phyloP scores from a whole-genome alignment of 2,113 vertebrate species.

The Anhinga rufa region DNA sequence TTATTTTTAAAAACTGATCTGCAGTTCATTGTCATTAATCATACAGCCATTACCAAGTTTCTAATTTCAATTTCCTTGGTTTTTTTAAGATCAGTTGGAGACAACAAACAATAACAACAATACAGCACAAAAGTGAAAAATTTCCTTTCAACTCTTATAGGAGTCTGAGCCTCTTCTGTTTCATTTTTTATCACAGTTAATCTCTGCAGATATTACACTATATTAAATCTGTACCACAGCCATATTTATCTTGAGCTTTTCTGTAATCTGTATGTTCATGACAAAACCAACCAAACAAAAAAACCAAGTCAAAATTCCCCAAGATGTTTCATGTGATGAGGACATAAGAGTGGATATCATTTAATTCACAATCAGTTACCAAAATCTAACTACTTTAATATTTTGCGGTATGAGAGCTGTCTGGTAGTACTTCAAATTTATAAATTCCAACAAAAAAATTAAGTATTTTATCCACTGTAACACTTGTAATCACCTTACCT shows the following conservation, averaged over 20 bases:
- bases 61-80: not conserved
- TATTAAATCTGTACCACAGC: not conserved
- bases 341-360: not conserved
- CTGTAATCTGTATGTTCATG: not conserved
- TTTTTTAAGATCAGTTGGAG: not conserved
- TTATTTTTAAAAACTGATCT: not conserved
- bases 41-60: not conserved
- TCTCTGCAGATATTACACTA: not conserved
- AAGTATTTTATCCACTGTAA: not conserved
- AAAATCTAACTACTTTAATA: not conserved
- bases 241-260: conserved; percentile 12
- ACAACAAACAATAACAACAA: not conserved
- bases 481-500: not conserved
- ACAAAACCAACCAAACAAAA: not conserved
- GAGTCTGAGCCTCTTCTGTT: not conserved
- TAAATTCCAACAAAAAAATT: not conserved
- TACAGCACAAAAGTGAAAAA: not conserved
- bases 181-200: conserved; percentile 21
- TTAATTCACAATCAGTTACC: not conserved
- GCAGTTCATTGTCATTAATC: not conserved
- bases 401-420: not conserved
- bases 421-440: not conserved
- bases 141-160: not conserved
- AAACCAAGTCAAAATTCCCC: not conserved
- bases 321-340: not conserved